phyloP scores from a whole-genome alignment of 23 tunicate genomes.

The Aplidium turbinatum region DNA sequence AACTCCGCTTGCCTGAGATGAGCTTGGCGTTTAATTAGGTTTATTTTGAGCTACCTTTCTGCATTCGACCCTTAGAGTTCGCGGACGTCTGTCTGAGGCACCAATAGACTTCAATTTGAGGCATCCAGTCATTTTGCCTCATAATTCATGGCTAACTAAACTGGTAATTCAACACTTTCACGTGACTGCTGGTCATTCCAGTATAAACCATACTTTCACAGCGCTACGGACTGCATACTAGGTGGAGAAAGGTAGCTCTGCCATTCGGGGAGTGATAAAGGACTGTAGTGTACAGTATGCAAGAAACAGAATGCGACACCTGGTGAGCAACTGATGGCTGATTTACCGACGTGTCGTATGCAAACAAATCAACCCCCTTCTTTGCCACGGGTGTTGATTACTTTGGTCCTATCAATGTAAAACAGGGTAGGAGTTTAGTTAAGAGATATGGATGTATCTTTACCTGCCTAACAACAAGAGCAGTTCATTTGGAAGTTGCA shows the following conservation, averaged over 20 bases:
- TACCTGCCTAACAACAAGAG: conserved; percentile 6
- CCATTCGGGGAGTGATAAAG: not conserved
- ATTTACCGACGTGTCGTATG: not conserved
- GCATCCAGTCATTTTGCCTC: conserved; percentile 1
- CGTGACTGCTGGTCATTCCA: not conserved
- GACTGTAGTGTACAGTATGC: not conserved
- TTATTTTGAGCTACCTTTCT: too few species aligned
- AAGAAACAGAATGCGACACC: not conserved
- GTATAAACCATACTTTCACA: not conserved
- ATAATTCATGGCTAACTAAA: not conserved
- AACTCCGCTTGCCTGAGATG: too few species aligned
- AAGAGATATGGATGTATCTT: not conserved
- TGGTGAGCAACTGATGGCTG: conserved; percentile 15
- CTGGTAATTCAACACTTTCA: not conserved
- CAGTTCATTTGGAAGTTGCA: not conserved
- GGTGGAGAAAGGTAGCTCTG: not conserved
- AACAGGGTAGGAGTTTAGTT: not conserved
- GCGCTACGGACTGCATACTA: not conserved
- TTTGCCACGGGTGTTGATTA: not conserved
- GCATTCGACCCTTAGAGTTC: too few species aligned
- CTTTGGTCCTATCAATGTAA: not conserved
- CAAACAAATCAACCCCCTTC: not conserved
- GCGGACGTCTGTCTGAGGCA: not conserved
- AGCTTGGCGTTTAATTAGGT: too few species aligned
- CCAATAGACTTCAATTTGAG: not conserved